Percentiles rank a stretch among this genome's conserved stretches.
These are phyloP conservation scores for Ferrisia virgata DNA, from an alignment of 2,888 invertebrate species.

Conservation along the genomic window DNA sequence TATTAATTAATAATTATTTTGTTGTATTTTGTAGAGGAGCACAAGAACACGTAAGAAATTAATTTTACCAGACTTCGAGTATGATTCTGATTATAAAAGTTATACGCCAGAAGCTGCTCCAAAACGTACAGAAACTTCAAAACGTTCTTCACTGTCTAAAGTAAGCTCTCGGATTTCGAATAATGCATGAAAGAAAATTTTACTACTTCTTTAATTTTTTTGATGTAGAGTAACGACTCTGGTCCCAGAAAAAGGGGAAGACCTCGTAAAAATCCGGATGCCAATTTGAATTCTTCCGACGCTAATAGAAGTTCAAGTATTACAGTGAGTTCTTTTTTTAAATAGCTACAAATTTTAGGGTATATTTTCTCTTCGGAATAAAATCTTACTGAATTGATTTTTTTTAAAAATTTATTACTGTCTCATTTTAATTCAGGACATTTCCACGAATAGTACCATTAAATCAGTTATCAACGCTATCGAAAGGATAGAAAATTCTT, in stretches of 20 bases:
- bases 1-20: background rate
- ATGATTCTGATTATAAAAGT: conserved; percentile 16
- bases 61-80: conserved; percentile 37
- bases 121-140: background rate
- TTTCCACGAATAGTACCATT: background rate
- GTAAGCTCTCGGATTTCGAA: background rate
- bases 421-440: background rate
- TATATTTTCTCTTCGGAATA: background rate
- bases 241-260: conserved; percentile 24
- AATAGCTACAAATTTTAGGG: too few relatives aligned
- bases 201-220: background rate
- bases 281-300: background rate
- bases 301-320: background rate
- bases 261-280: conserved; percentile 25
- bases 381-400: background rate
- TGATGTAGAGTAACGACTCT: background rate
- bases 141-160: background rate
- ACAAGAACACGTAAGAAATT: conserved; percentile 23
- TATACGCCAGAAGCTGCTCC: background rate
- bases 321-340: background rate
- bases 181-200: background rate
- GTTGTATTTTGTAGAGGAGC: conserved; percentile 32
- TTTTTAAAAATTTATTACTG: background rate
- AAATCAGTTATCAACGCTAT: background rate
- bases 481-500: background rate